A percentile compares a stretch with the other conserved stretches of the same genome.
These are phyloP conservation scores for Oegoconia quadripuncta DNA, from an alignment of 2,888 invertebrate genomes.

Conservation along the genomic window DNA sequence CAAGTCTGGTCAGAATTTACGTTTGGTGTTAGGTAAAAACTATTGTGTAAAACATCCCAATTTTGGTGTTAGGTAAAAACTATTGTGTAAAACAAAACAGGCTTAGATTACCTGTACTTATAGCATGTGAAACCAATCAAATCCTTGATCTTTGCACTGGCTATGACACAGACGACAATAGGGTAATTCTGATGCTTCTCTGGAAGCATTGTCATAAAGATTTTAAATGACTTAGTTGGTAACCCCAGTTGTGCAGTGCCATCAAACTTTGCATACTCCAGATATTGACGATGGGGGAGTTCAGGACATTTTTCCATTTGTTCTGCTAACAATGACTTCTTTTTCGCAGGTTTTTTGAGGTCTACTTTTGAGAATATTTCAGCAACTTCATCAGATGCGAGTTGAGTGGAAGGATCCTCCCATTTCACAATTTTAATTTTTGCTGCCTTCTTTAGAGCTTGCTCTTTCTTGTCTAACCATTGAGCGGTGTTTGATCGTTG, in stretches of 20 bases:
- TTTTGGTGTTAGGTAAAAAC: too few species aligned
- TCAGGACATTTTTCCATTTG: constrained; percentile 88
- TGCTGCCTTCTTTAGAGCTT: constrained; percentile 88
- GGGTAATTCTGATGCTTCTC: constrained; percentile 91
- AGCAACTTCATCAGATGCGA: constrained; percentile 78
- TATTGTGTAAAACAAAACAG: too few species aligned
- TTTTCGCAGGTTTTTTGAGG: constrained; percentile 45
- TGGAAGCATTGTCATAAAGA: constrained; percentile 93
- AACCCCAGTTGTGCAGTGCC: constrained; percentile 90
- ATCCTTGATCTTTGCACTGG: constrained; percentile 92
- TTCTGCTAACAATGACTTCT: constrained; percentile 84
- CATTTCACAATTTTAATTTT: constrained; percentile 88
- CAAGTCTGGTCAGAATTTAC: too few species aligned
- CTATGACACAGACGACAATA: constrained; percentile 87
- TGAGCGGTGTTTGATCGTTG: constrained; percentile 93
- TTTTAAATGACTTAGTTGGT: constrained; percentile 90
- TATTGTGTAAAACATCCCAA: too few species aligned
- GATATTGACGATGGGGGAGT: constrained; percentile 90
- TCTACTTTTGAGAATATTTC: constrained; percentile 78
- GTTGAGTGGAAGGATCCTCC: constrained; percentile 73
- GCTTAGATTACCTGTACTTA: constrained; percentile 81
- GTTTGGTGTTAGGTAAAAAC: too few species aligned
- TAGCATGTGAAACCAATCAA: constrained; percentile 96
- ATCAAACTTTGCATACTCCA: constrained; percentile 94
- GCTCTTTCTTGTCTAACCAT: constrained; percentile 92